These are phyloP conservation scores for Muscicapa striata DNA, from an alignment of 2,797 vertebrate species.

Conservation along the genomic window DNA sequence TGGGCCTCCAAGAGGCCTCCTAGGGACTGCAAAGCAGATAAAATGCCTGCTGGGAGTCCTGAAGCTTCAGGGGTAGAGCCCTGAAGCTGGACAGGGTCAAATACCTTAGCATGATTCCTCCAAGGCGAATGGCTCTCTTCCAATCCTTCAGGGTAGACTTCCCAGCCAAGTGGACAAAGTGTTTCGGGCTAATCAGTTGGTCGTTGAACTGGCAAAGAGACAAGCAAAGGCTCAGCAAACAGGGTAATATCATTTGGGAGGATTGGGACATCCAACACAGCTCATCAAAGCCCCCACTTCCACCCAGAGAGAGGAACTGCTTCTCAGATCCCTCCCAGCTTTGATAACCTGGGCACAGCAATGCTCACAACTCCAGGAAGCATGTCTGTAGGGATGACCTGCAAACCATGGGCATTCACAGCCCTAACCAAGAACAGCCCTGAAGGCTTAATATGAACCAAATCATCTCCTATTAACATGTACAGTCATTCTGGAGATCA, in stretches of 20 bases:
- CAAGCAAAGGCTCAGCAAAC: slow-evolving; percentile 6
- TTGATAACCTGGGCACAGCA: background rate
- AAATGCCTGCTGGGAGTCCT: background rate
- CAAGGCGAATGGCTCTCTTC: slow-evolving; percentile 93
- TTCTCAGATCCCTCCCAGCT: background rate
- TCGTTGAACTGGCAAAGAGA: slow-evolving; percentile 86
- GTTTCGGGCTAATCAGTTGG: slow-evolving; percentile 94
- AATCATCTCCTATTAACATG: background rate
- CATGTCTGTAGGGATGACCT: background rate
- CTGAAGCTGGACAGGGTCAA: background rate
- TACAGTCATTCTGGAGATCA: background rate
- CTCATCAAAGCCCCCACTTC: background rate
- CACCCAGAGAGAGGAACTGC: background rate
- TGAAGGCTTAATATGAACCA: background rate
- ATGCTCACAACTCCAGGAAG: background rate
- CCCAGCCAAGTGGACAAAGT: slow-evolving; percentile 93
- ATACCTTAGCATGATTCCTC: slow-evolving; percentile 95
- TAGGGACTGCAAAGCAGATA: background rate
- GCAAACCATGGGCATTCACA: background rate
- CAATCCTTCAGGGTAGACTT: slow-evolving; percentile 95
- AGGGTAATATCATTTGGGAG: background rate
- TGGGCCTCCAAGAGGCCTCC: background rate
- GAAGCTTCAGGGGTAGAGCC: slow-evolving; percentile 24
- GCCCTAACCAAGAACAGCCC: background rate
- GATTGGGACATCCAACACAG: background rate